Base-by-base conservation (phyloP, 2,888 invertebrate species). In the Odiellus spinosus region DNA sequence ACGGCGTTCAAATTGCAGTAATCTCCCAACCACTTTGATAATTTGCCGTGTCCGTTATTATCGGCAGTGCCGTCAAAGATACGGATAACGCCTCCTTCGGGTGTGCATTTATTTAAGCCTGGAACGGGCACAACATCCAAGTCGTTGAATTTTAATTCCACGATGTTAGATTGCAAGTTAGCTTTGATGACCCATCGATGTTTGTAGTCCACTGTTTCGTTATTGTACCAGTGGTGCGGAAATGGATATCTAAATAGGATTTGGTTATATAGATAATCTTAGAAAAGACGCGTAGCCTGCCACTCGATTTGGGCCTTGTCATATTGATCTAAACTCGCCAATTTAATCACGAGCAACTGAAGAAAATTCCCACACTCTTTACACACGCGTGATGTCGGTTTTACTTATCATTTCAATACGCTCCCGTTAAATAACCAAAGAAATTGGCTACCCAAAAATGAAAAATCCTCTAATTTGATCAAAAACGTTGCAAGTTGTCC, bases 101-200 rank as follows among this genome's bases (percentile, higher is more conserved):
- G 38, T 10, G 52, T 53, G 40, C 59, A 59, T 21, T 52, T 51
- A 34, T 57, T 50, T n/a, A 54, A 46, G 17, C 57, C 57, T 11
- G 57, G 56, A 8, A 49, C 49, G 3, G 49, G 52, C 3, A 53
- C 55, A 12, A 59, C 50, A 41, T 59, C 59, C 21, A 59, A 59
- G 43, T 59, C 59, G 34, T 55, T 57, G 52, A 59, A 59, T 40
- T 54, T 51, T n/a, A 59, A 44, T 38, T 56, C 50, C 19, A 59
- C 50, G 3, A 52, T 51, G 18, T 54, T 42, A 38, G 44, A 48
- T 11, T 53, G 48, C 1, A 51, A 46, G 15, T n/a, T 18, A 3
- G 45, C 45, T n/a, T 48, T 41, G 10, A 59, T 48, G 5, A 54
- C 39, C 58, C 57, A 59, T 6, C 54, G 51, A 44, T 59, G 59